phyloP scores from a whole-genome alignment of 2,113 vertebrate species.

The Marcusenius ussheri region DNA sequence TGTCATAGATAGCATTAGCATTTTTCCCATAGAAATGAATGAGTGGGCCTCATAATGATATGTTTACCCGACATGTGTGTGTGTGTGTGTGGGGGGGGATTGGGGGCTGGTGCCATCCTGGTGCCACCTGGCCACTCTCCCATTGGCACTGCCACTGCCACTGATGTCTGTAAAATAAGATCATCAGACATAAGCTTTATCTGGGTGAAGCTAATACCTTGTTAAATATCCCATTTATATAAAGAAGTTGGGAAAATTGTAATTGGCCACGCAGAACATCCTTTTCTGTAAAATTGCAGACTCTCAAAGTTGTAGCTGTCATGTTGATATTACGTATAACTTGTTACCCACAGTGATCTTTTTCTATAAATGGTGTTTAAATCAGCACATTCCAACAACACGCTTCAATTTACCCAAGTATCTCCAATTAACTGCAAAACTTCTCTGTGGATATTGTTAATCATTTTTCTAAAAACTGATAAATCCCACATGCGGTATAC shows the following conservation, averaged over 20 bases:
- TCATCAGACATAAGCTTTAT: not conserved
- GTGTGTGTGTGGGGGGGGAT: too few relatives aligned
- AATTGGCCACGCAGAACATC: not conserved
- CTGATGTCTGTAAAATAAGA: not conserved
- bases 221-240: not conserved
- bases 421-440: not conserved
- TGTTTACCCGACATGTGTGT: too few relatives aligned
- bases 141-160: not conserved
- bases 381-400: not conserved
- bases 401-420: not conserved
- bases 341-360: not conserved
- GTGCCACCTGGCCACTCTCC: not conserved
- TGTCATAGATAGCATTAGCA: too few relatives aligned
- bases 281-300: not conserved
- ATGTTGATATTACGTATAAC: not conserved
- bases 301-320: not conserved
- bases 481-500: not conserved
- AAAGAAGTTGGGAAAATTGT: not conserved
- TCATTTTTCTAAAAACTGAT: not conserved
- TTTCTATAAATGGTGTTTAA: not conserved
- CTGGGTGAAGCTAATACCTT: not conserved
- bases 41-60: too few relatives aligned
- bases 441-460: not conserved
- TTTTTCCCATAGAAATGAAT: too few relatives aligned
- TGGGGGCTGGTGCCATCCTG: too few relatives aligned